Evolutionary conservation across 2,797 vertebrate genomes (phyloP), one percentile per base, ranked within the genome.

Genomic region (Enteromius radiatus): DNA sequence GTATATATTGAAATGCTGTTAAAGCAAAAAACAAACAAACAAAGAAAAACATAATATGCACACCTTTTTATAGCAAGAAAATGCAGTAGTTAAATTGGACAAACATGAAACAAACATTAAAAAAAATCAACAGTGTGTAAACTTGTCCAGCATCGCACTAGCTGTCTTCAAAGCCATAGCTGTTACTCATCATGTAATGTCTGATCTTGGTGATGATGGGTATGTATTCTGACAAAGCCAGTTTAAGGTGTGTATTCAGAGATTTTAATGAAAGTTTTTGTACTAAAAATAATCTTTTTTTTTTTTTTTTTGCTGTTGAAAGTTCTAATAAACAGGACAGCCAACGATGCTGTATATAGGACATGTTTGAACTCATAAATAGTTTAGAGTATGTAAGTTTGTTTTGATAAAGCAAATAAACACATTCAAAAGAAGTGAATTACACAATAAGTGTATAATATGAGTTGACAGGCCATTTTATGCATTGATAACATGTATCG

Each of bases 161-260:
- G 31, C 65, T 31, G 45, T 74, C 23, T 74, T 74, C 5, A 36
- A 74, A 64, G 69, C 69, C 79, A 73, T 81, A 63, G 59, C 43
- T 47, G 54, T 64, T 26, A 23, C 63, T 79, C 49, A 47, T 33
- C 15, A 68, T 4, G 10, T 38, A 28, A 33, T 3, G 28, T 65
- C 43, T 23, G 26, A 54, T 68, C 14, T 54, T 54, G 17, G 36
- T 11, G 14, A 54, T 68, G 76, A 41, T 68, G 77, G 45, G 49
- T 23, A 3, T 70, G 70, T 49, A 6, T 56, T 63, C 11, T n/a
- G 33, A 56, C 1, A 6, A 17, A 28, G 3, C 5, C 47, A 4
- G 75, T n/a, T 45, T 31, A 31, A 64, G 56, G 17, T 77, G 23
- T 19, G 31, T 31, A 33, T 45, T 28, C 21, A 64, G 59, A 45